A percentile compares a stretch with the other conserved stretches of the same genome.
phyloP scores from a whole-genome alignment of 2,888 invertebrate genomes.

The Heliothis peltigera region DNA sequence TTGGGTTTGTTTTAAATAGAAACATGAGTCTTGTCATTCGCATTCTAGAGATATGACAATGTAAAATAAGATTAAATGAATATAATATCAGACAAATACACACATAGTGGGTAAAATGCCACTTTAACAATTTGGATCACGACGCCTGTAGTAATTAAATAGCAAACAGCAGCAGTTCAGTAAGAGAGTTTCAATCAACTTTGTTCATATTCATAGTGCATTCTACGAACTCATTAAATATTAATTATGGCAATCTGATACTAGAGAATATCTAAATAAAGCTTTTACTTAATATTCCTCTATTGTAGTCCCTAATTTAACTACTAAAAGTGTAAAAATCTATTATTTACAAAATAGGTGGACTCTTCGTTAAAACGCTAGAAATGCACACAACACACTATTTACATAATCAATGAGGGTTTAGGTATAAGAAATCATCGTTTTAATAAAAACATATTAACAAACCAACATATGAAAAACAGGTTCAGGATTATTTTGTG shows the following conservation, averaged over 20 bases:
- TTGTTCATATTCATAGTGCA: constrained; percentile 56
- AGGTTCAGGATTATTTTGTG: constrained; percentile 8
- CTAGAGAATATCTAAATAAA: constrained; percentile 84
- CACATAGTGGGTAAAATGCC: constrained; percentile 37
- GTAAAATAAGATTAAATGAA: not conserved
- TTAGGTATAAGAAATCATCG: constrained; percentile 33
- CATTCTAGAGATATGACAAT: no score
- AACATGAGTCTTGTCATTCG: not conserved
- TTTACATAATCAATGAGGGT: constrained; percentile 65
- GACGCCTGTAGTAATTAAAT: constrained; percentile 39
- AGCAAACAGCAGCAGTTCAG: constrained; percentile 49
- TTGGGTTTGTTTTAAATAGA: not conserved
- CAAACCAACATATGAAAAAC: constrained; percentile 20
- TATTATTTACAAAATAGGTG: constrained; percentile 90
- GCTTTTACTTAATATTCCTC: constrained; percentile 80
- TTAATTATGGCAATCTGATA: constrained; percentile 82
- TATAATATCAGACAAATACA: constrained; percentile 2
- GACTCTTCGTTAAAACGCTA: constrained; percentile 87
- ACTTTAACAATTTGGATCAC: constrained; percentile 32
- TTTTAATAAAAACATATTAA: constrained; percentile 41
- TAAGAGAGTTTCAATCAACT: constrained; percentile 39
- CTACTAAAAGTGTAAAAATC: constrained; percentile 85
- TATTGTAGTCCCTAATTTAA: constrained; percentile 70
- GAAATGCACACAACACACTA: constrained; percentile 83
- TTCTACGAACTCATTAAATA: constrained; percentile 60